These are phyloP conservation scores for Tragelaphus buxtoni DNA, from an alignment of 2,113 vertebrate genomes.

Conservation along the genomic window DNA sequence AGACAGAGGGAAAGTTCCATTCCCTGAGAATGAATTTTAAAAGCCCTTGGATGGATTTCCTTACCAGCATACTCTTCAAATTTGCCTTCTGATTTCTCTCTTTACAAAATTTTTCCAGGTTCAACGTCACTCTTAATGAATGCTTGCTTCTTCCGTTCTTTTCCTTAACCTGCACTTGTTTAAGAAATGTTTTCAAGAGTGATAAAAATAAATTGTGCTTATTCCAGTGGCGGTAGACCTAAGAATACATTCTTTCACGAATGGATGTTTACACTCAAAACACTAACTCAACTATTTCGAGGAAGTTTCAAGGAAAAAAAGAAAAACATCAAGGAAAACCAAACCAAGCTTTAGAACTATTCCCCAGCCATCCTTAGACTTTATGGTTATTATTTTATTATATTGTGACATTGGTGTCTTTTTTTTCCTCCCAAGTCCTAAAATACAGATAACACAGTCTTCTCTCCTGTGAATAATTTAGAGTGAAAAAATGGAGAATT, in stretches of 20 bases:
- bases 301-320: not conserved
- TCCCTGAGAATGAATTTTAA: not conserved
- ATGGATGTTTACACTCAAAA: not conserved
- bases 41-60: not conserved
- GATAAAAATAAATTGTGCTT: not conserved
- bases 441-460: not conserved
- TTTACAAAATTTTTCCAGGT: not conserved
- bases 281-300: not conserved
- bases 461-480: not conserved
- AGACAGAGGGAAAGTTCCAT: not conserved
- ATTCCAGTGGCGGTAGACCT: not conserved
- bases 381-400: not conserved
- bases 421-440: not conserved
- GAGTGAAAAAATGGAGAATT: not conserved
- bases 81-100: not conserved
- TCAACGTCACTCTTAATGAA: not conserved
- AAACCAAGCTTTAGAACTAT: not conserved
- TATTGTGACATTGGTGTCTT: not conserved
- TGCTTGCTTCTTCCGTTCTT: not conserved
- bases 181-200: not conserved
- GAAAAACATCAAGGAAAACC: not conserved
- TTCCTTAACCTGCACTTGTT: not conserved
- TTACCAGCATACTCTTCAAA: not conserved
- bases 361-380: not conserved
- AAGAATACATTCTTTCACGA: not conserved